A percentile compares a stretch with the other conserved stretches of the same genome.
These are phyloP conservation scores for Etheostoma perlongum DNA, from an alignment of 2,797 vertebrate genomes.

Conservation along the genomic window DNA sequence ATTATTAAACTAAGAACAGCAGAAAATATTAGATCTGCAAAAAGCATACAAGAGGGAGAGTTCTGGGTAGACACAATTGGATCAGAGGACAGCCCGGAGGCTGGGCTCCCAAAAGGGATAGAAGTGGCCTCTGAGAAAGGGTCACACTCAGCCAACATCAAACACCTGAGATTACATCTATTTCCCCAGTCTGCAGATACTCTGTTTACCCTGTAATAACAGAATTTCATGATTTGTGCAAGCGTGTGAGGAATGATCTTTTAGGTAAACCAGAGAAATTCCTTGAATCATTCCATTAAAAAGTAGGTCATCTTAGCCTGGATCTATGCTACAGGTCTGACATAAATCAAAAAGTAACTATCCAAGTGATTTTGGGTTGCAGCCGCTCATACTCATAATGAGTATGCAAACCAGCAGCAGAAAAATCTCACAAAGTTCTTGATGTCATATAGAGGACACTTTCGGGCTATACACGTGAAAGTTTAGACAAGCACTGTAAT, in stretches of 20 bases:
- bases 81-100: conserved; percentile 38
- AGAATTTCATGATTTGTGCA: conserved; percentile 44
- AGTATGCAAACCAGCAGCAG: conserved; percentile 33
- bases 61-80: conserved; percentile 40
- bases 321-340: conserved; percentile 37
- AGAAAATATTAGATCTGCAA: conserved; percentile 52
- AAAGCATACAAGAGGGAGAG: conserved; percentile 23
- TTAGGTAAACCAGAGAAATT: conserved; percentile 30
- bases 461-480: conserved; percentile 18
- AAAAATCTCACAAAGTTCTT: conserved; percentile 26
- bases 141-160: conserved; percentile 63
- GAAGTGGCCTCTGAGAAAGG: conserved; percentile 27
- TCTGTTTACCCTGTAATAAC: conserved; percentile 52
- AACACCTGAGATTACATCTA: conserved; percentile 60
- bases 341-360: conserved; percentile 57
- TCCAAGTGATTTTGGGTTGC: conserved; percentile 41
- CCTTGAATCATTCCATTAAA: conserved; percentile 38
- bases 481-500: conserved; percentile 20
- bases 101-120: conserved; percentile 32
- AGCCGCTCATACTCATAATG: not conserved
- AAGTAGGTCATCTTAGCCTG: conserved; percentile 51
- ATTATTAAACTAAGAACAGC: conserved; percentile 36
- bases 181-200: conserved; percentile 39
- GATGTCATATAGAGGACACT: conserved; percentile 38
- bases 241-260: conserved; percentile 27